These are phyloP conservation scores for Podilymbus podiceps DNA, from an alignment of 2,113 vertebrate species.

Conservation along the genomic window DNA sequence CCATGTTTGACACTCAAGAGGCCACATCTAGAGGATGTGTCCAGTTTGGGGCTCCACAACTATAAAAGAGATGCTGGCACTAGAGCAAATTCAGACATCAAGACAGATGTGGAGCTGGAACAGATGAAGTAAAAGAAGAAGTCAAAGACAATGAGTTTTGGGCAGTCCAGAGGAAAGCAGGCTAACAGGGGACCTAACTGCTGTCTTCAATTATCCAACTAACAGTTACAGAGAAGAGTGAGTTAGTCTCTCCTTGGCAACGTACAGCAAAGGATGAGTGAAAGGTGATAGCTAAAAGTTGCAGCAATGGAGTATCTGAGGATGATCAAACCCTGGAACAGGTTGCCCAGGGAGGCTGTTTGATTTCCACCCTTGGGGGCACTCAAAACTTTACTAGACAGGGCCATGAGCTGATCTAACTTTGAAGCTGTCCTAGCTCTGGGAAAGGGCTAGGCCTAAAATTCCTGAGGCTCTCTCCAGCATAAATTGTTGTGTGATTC, in stretches of 20 bases:
- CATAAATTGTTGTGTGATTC: not conserved
- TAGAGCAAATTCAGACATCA: not conserved
- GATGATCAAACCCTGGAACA: not conserved
- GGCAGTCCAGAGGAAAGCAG: not conserved
- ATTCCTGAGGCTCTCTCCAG: not conserved
- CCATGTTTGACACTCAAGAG: not conserved
- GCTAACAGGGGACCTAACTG: not conserved
- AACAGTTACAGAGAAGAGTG: not conserved
- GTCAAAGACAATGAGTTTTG: not conserved
- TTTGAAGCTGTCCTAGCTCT: not conserved
- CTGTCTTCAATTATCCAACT: not conserved
- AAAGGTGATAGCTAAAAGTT: not conserved
- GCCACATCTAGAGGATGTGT: not conserved
- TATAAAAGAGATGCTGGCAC: not conserved
- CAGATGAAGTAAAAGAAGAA: not conserved
- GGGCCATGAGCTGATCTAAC: not conserved
- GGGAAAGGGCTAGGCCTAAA: not conserved
- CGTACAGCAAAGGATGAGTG: not conserved
- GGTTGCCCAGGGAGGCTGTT: not conserved
- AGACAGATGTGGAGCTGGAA: not conserved
- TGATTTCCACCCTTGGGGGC: not conserved
- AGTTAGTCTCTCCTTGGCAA: not conserved
- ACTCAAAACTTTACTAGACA: not conserved
- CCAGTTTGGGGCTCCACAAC: not conserved
- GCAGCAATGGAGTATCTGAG: not conserved